These are phyloP conservation scores for Natrix natrix DNA, from an alignment of 2,797 vertebrate genomes.

Conservation along the genomic window DNA sequence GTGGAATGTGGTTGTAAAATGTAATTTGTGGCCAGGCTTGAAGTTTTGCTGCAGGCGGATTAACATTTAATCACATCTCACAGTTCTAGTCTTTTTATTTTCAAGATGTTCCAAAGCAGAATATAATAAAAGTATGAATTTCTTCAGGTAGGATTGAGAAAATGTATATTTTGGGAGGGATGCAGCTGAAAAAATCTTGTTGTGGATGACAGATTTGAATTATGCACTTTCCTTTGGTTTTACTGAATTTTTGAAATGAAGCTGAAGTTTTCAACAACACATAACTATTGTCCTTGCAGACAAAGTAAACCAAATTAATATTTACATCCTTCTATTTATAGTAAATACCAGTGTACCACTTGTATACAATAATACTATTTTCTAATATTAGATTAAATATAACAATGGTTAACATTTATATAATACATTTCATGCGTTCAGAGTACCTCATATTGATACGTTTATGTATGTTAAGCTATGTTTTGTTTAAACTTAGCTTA, in stretches of 20 bases:
- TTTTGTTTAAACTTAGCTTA: neutral
- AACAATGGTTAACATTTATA: neutral
- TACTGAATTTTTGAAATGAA: neutral
- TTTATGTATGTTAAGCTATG: neutral
- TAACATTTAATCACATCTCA: neutral
- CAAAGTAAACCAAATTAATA: neutral
- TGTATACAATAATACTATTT: neutral
- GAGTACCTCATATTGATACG: neutral
- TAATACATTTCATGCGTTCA: neutral
- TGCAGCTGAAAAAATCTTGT: neutral
- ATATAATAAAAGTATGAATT: neutral
- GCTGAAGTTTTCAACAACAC: neutral
- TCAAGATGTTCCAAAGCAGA: conserved; percentile 20
- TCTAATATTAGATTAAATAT: neutral
- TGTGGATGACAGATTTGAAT: neutral
- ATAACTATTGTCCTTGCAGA: neutral
- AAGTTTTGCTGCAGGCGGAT: neutral
- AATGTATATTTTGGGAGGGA: neutral
- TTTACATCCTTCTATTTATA: neutral
- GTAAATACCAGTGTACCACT: neutral
- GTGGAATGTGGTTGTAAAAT: conserved; percentile 8
- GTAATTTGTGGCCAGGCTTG: conserved; percentile 10
- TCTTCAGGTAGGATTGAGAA: neutral
- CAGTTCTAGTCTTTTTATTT: neutral
- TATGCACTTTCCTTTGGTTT: neutral